Conservation (phyloP, 2,797 vertebrate species). For the Xyrichtys novacula region DNA sequence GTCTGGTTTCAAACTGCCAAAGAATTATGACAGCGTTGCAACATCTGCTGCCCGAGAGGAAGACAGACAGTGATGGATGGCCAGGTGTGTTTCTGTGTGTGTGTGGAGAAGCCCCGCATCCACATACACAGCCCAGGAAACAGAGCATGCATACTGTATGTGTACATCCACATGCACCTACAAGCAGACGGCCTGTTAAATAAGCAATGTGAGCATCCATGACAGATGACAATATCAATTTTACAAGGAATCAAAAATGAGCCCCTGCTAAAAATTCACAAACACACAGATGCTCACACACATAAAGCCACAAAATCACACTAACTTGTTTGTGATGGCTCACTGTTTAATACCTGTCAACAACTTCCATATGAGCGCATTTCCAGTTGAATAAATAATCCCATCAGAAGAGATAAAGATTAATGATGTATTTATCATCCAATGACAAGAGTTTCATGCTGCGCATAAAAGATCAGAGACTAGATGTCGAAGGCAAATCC, state of each 20-base stretch:
- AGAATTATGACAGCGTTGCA: slow-evolving; percentile 84
- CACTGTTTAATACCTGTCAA: slow-evolving; percentile 67
- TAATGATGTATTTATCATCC: slow-evolving; percentile 73
- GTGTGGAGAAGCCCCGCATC: slow-evolving; percentile 6
- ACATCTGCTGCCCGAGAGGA: slow-evolving; percentile 82
- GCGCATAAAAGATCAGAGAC: slow-evolving; percentile 51
- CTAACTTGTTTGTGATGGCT: slow-evolving; percentile 47
- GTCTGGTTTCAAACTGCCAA: slow-evolving; percentile 82
- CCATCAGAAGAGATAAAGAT: slow-evolving; percentile 70
- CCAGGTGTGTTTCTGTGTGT: slow-evolving; percentile 77
- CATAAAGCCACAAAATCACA: slow-evolving; percentile 35
- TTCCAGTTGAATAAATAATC: slow-evolving; percentile 71
- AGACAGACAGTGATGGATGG: slow-evolving; percentile 83
- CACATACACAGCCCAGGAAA: slow-evolving; percentile 37
- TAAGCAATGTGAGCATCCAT: slow-evolving; percentile 61
- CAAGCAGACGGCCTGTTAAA: slow-evolving; percentile 47
- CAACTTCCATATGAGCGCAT: slow-evolving; percentile 46
- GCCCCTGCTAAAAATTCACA: slow-evolving; percentile 18
- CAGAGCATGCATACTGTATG: slow-evolving; percentile 36
- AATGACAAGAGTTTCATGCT: slow-evolving; percentile 56
- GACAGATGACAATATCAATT: slow-evolving; percentile 55
- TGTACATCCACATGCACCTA: slow-evolving; percentile 23
- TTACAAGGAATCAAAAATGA: slow-evolving; percentile 39
- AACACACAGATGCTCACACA: no score
- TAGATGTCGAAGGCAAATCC: slow-evolving; percentile 49